Conservation (phyloP, 2,888 invertebrate genomes). For the Andricus quercusramuli region DNA sequence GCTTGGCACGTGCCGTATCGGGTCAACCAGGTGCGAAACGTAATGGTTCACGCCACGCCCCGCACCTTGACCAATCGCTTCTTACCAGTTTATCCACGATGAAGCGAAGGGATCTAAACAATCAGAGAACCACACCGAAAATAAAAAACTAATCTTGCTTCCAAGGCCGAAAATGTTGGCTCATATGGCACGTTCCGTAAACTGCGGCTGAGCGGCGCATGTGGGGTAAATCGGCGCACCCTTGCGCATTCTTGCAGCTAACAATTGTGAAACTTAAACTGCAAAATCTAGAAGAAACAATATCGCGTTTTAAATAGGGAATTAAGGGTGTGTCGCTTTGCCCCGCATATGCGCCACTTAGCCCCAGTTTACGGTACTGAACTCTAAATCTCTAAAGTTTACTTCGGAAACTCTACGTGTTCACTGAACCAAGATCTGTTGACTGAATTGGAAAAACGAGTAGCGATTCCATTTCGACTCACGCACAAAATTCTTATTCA, state of each 20-base stretch:
- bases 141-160: constrained; percentile 8
- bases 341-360: too few species aligned
- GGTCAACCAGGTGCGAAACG: constrained; percentile 78
- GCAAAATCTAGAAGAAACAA: too few species aligned
- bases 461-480: not conserved
- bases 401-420: not conserved
- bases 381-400: constrained; percentile 2
- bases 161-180: not conserved
- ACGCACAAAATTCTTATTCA: not conserved
- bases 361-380: not conserved
- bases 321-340: too few species aligned
- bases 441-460: constrained; percentile 11
- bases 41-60: constrained; percentile 78
- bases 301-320: too few species aligned
- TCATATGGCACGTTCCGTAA: not conserved
- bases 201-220: too few species aligned
- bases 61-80: constrained; percentile 78
- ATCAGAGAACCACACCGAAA: constrained; percentile 20
- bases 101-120: constrained; percentile 56
- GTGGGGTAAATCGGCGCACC: too few species aligned
- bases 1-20: constrained; percentile 78
- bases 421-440: constrained; percentile 25
- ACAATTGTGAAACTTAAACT: too few species aligned
- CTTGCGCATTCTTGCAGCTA: too few species aligned
- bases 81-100: constrained; percentile 74